These are phyloP conservation scores for Scaptomyza flava DNA, from an alignment of 2,888 invertebrate genomes.

Conservation along the genomic window DNA sequence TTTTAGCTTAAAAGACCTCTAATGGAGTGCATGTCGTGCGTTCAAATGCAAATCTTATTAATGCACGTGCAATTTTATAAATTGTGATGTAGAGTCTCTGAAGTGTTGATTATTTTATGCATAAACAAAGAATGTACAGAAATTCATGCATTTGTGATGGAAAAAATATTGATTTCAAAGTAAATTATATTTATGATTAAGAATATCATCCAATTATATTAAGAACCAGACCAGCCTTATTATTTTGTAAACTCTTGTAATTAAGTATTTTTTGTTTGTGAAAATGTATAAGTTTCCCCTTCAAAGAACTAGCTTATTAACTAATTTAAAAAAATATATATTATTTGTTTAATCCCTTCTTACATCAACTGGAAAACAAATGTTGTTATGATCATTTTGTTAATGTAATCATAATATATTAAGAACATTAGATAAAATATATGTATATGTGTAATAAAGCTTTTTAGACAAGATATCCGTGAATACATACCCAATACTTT, in stretches of 20 bases:
- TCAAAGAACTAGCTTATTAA: background rate
- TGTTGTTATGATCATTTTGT: background rate
- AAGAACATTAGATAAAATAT: background rate
- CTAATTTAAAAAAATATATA: background rate
- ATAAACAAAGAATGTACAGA: conserved; percentile 5
- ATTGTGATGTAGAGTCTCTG: conserved; percentile 3
- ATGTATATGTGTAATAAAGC: background rate
- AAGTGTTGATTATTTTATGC: conserved; percentile 1
- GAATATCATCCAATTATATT: background rate
- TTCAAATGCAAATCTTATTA: conserved; percentile 25
- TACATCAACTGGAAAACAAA: background rate
- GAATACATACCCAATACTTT: conserved; percentile 88
- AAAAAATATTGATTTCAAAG: background rate
- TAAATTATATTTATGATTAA: background rate
- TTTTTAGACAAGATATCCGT: no score
- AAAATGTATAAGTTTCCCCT: no score
- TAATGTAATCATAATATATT: background rate
- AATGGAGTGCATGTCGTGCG: conserved; percentile 35
- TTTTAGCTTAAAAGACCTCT: background rate
- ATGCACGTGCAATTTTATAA: conserved; percentile 30
- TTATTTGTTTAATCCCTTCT: background rate
- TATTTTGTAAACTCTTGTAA: background rate
- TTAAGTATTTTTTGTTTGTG: background rate
- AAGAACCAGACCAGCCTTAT: background rate
- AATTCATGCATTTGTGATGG: conserved; percentile 25